Base-by-base conservation (phyloP, 1,140 invertebrate species). In the Microplitis mediator region DNA sequence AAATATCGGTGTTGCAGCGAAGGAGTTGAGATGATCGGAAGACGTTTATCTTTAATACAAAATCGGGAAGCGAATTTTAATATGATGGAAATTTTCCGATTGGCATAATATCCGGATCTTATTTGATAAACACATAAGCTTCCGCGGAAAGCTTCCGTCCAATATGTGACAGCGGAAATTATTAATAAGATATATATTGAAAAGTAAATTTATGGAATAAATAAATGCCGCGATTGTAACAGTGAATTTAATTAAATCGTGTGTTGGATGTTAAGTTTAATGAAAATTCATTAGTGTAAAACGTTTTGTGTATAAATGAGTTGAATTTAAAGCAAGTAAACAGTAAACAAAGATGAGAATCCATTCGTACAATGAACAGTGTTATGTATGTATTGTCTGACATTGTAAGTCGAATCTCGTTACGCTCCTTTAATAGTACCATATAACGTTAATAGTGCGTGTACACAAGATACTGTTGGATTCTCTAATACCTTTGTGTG, bases 131-230 rank as follows among this genome's bases (percentile, higher is more conserved):
- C 60, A 61, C 13, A n/a, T 8, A 6, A 16, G 54, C 54, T 16
- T 58, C 8, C 54, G 8, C 3, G 54, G 50, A 52, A 52, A 52
- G 14, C 60, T 32, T 61, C 60, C 16, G 14, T 61, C 16, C 8
- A 58, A 58, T n/a, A 56, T 56, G 52, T 56, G 52, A 56, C 52
- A 56, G 23, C 52, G 14, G 52, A 56, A 56, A 56, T 56, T 54
- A 54, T 54, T 13, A 23, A 14, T 14, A 23, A 14, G 14, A 13
- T 13, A 56, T 14, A 56, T 6, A 23, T 4, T 4, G 5, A 56
- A 56, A 23, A 13, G 23, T 6, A 56, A 14, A 51, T 51, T 51
- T 51, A n/a, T 8, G n/a, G 45, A 51, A 51, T 23, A 23, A 23
- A 23, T 23, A 23, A 23, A 23, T 23, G 23, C 23, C 23, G 23